A percentile compares a stretch with the other conserved stretches of the same genome.
phyloP scores from a whole-genome alignment of 2,113 vertebrate genomes.

The Alligator sinensis region DNA sequence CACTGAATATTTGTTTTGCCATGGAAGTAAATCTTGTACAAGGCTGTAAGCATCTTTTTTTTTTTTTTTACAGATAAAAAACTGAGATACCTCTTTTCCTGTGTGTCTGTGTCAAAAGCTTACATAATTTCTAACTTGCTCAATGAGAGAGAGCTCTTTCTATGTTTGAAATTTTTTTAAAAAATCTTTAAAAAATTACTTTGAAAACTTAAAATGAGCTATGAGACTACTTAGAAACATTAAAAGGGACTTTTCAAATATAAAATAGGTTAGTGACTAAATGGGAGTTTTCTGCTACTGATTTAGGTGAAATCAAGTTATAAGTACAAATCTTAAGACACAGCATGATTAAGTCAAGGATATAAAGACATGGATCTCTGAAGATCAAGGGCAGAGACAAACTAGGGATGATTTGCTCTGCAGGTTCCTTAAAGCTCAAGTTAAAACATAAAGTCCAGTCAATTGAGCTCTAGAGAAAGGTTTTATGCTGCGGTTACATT shows the following conservation, averaged over 20 bases:
- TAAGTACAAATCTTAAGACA: neutral
- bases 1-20: neutral
- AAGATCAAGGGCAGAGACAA: conserved; percentile 41
- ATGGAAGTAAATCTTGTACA: neutral
- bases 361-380: conserved; percentile 23
- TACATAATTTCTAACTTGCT: neutral
- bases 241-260: neutral
- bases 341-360: neutral
- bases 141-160: rapidly evolving
- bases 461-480: conserved; percentile 21
- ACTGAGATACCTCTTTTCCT: neutral
- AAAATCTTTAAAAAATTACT: neutral
- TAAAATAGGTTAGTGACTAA: neutral
- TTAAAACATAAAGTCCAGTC: conserved; percentile 38
- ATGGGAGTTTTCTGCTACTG: neutral
- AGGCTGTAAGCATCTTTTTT: neutral
- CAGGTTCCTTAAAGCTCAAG: conserved; percentile 14
- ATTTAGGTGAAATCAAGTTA: conserved; percentile 24
- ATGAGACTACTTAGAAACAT: neutral
- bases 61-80: neutral
- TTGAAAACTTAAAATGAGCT: neutral
- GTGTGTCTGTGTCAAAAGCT: neutral
- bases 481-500: neutral
- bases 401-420: conserved; percentile 40
- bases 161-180: rapidly evolving